A percentile compares a stretch with the other conserved stretches of the same genome.
These are phyloP conservation scores for Emydura subglobosa DNA, from an alignment of 2,113 vertebrate genomes.

Conservation along the genomic window DNA sequence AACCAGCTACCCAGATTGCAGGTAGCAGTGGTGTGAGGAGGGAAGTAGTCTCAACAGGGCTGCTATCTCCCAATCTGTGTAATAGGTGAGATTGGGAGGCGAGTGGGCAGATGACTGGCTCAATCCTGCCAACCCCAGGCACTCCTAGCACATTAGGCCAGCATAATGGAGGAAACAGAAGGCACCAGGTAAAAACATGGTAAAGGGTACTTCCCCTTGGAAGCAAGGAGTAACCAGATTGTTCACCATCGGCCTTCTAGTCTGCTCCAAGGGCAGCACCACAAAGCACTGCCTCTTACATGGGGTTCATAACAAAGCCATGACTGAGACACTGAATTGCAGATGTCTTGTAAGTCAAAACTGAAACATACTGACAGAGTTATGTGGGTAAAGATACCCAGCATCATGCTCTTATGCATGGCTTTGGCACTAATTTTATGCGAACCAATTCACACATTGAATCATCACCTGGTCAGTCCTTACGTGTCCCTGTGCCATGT, in stretches of 20 bases:
- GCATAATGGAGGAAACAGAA: accelerated
- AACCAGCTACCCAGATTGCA: not conserved
- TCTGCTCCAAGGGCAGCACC: not conserved
- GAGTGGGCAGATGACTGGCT: not conserved
- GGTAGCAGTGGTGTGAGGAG: not conserved
- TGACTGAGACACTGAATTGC: not conserved
- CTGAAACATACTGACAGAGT: not conserved
- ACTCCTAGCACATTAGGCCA: accelerated
- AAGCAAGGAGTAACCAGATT: not conserved
- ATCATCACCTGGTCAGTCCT: not conserved
- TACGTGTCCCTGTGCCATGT: not conserved
- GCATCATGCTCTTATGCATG: not conserved
- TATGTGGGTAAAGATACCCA: not conserved
- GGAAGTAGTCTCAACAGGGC: accelerated
- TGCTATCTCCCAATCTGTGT: not conserved
- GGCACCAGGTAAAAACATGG: not conserved
- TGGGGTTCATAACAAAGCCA: not conserved
- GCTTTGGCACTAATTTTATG: not conserved
- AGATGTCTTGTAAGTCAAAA: not conserved
- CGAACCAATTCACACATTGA: not conserved
- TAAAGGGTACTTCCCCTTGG: not conserved
- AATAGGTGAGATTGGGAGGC: not conserved
- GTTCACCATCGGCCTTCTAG: not conserved
- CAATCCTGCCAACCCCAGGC: accelerated
- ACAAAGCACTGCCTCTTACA: not conserved